Percentiles rank a stretch among this genome's conserved stretches.
phyloP scores from a whole-genome alignment of 1,140 invertebrate genomes.

The Drosophila neocordata region DNA sequence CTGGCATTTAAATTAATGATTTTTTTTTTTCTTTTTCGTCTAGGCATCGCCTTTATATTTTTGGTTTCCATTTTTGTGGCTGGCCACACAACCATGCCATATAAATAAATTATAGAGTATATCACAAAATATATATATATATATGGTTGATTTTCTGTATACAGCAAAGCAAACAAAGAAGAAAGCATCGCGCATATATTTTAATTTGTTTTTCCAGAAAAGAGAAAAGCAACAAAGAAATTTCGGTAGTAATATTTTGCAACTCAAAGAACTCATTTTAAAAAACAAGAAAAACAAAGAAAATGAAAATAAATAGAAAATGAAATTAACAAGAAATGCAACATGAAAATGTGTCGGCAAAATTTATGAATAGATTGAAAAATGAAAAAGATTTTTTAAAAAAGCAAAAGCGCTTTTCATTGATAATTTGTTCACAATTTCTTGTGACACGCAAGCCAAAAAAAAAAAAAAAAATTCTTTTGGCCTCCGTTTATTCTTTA shows the following conservation, averaged over 20 bases:
- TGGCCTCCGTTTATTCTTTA: conserved; percentile 15
- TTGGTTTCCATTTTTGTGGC: conserved; percentile 30
- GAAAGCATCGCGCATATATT: background rate
- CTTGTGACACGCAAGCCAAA: background rate
- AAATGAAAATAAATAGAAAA: background rate
- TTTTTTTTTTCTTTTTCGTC: conserved; percentile 29
- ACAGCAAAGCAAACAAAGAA: background rate
- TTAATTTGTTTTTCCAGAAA: conserved; percentile 9
- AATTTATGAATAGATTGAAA: background rate
- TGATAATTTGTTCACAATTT: conserved; percentile 10
- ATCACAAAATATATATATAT: conserved; percentile 18
- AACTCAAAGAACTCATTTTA: background rate
- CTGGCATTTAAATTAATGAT: conserved; percentile 40
- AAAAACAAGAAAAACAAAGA: background rate
- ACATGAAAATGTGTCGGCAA: background rate
- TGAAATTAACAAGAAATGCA: background rate
- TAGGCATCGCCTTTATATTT: conserved; percentile 18
- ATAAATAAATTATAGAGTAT: conserved; percentile 42
- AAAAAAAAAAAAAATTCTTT: conserved; percentile 28
- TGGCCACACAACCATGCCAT: conserved; percentile 33
- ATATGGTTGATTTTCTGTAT: background rate
- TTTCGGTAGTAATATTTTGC: background rate
- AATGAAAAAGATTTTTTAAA: background rate
- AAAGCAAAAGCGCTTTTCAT: background rate
- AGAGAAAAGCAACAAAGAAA: background rate